Percentiles rank a stretch among this genome's conserved stretches.
Evolutionary conservation across 2,888 invertebrate species (phyloP).

Genomic region (Polylopha cassiicola): DNA sequence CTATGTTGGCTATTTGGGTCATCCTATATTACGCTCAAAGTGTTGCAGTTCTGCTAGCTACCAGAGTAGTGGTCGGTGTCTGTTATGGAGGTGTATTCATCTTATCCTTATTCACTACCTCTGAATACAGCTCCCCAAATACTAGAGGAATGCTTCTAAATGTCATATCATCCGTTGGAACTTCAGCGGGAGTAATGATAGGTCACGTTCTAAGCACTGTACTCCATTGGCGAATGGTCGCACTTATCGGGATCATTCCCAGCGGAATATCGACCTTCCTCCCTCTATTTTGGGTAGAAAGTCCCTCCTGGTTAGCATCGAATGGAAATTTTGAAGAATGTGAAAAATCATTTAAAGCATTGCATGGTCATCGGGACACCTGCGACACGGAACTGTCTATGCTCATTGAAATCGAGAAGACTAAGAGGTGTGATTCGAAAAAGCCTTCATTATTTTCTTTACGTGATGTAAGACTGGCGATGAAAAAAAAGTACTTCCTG

Average conservation of each 20-base stretch:
- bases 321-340: constrained; percentile 27
- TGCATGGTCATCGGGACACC: constrained; percentile 12
- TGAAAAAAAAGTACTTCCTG: constrained; percentile 24
- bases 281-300: constrained; percentile 27
- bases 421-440: constrained; percentile 7
- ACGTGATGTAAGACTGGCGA: constrained; percentile 15
- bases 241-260: constrained; percentile 25
- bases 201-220: constrained; percentile 26
- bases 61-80: constrained; percentile 26
- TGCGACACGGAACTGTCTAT: constrained; percentile 23
- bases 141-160: constrained; percentile 21
- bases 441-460: background rate
- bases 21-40: constrained; percentile 23
- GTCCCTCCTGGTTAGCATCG: constrained; percentile 29
- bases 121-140: constrained; percentile 23
- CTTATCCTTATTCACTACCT: constrained; percentile 12
- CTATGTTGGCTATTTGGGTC: constrained; percentile 23
- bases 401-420: constrained; percentile 21
- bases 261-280: constrained; percentile 19
- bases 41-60: constrained; percentile 15
- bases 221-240: constrained; percentile 27
- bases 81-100: constrained; percentile 24
- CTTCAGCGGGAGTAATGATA: constrained; percentile 23
- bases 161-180: constrained; percentile 23
- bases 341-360: constrained; percentile 16